phyloP scores from a whole-genome alignment of 1,140 invertebrate species.

The Caerostris extrusa region DNA sequence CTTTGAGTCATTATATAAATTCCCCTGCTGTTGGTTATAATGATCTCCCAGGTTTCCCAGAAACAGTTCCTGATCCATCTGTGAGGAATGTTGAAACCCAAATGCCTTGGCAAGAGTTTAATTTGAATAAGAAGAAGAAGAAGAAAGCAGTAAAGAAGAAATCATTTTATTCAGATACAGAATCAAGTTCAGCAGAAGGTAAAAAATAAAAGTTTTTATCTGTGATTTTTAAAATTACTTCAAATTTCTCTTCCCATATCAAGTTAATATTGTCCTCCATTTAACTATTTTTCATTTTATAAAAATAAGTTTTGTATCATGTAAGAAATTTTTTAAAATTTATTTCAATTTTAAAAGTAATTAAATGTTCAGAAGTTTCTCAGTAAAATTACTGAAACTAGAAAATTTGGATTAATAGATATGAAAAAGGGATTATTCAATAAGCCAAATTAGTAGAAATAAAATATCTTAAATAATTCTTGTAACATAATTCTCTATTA shows the following conservation, averaged over 20 bases:
- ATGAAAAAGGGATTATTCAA: too few relatives aligned
- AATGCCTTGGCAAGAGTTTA: slow-evolving; percentile 78
- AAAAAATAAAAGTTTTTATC: slow-evolving; percentile 11
- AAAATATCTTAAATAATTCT: too few relatives aligned
- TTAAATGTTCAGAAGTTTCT: too few relatives aligned
- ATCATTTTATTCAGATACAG: slow-evolving; percentile 83
- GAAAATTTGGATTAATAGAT: too few relatives aligned
- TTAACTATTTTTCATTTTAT: background rate
- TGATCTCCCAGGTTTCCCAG: slow-evolving; percentile 93
- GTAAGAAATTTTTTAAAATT: background rate
- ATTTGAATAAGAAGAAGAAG: slow-evolving; percentile 80
- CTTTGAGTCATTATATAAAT: slow-evolving; percentile 97
- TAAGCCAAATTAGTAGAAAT: too few relatives aligned
- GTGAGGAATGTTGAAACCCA: slow-evolving; percentile 87
- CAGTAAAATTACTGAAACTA: too few relatives aligned
- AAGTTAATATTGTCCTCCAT: too few relatives aligned
- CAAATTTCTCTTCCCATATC: background rate
- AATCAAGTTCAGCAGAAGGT: slow-evolving; percentile 77
- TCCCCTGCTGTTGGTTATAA: slow-evolving; percentile 92
- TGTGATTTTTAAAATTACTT: background rate
- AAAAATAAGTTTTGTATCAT: background rate
- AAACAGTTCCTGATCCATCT: slow-evolving; percentile 87
- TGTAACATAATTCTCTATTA: too few relatives aligned
- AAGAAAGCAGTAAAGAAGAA: slow-evolving; percentile 81
- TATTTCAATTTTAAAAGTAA: too few relatives aligned